phyloP scores from a whole-genome alignment of 1,140 invertebrate species.

The Dendrolimus punctatus region DNA sequence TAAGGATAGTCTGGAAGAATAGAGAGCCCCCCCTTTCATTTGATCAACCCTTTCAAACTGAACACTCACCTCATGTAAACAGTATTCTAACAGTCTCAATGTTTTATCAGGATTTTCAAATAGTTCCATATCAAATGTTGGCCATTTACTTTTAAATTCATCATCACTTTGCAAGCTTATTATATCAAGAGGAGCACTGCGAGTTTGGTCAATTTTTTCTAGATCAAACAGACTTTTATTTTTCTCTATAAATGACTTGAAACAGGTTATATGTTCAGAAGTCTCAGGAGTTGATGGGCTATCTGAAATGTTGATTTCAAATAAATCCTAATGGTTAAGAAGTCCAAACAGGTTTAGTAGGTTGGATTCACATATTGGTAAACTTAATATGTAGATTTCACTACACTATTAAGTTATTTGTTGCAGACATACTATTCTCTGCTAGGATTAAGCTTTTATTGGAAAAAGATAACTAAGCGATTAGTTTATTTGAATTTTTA shows the following conservation, averaged over 20 bases:
- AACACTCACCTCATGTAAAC: constrained; percentile 78
- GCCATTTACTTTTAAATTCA: constrained; percentile 74
- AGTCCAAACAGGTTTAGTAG: too few species aligned
- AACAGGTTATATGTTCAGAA: constrained; percentile 67
- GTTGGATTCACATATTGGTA: too few species aligned
- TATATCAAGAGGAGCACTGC: constrained; percentile 77
- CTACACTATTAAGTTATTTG: too few species aligned
- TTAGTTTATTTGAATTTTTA: too few species aligned
- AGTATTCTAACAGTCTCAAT: constrained; percentile 79
- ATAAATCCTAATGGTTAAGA: not conserved
- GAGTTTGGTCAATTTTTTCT: constrained; percentile 76
- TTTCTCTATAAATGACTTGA: constrained; percentile 72
- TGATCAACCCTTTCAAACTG: constrained; percentile 2
- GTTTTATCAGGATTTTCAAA: constrained; percentile 76
- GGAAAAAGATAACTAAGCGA: too few species aligned
- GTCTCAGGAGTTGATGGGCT: constrained; percentile 63
- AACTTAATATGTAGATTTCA: too few species aligned
- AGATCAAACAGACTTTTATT: constrained; percentile 70
- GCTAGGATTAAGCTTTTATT: too few species aligned
- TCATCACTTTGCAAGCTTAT: constrained; percentile 74
- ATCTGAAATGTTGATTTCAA: constrained; percentile 55
- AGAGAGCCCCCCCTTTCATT: too few species aligned
- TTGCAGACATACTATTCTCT: too few species aligned
- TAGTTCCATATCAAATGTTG: constrained; percentile 77
- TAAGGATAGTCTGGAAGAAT: too few species aligned